Evolutionary conservation across 2,888 invertebrate genomes (phyloP), one percentile per base, ranked within the genome.

Genomic region (Stegophylla sp.): DNA sequence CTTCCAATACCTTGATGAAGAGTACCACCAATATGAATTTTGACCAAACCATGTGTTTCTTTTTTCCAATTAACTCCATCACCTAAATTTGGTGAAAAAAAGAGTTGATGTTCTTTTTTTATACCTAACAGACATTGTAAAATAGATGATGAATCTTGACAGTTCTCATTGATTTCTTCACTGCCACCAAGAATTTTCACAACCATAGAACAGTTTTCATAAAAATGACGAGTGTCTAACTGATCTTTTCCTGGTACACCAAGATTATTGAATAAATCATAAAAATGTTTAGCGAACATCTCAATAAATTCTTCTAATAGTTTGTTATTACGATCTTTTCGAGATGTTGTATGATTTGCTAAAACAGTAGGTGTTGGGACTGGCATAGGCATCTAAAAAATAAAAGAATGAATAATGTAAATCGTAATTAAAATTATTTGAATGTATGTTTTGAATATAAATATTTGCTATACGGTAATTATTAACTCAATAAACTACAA

Each of bases 51-150:
- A 3, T 79, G 79, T 0, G 61, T 61, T 71, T 79, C 79, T 63
- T 79, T 79, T 63, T 79, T 79, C 79, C 79, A 79, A 71, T 79
- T 79, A 4, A 79, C 56, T 23, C 53, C 73, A 71, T 79, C 79
- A 1, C 61, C 17, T 45, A 79, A 51, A 51, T 79, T 45, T 23
- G 79, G 79, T 51, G 71, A 79, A 56, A 79, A 79, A 71, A 71
- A 71, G 4, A 79, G 23, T 26, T 63, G 41, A 48, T 79, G 79
- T 63, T 71, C 69, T 71, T 69, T 69, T 23, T 71, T 79, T n/a
- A 79, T 48, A n/a, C 61, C 17, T 26, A 63, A 23, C 9, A 79
- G 71, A 51, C 79, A 61, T 3, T 71, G 61, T 7, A 79, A 63
- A 15, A 23, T 34, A 12, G 79, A 61, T 0, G 51, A 1, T 13